Evolutionary conservation across 2,888 invertebrate species (phyloP), one percentile per base, ranked within the genome.

Genomic region (Latrodectus elegans): DNA sequence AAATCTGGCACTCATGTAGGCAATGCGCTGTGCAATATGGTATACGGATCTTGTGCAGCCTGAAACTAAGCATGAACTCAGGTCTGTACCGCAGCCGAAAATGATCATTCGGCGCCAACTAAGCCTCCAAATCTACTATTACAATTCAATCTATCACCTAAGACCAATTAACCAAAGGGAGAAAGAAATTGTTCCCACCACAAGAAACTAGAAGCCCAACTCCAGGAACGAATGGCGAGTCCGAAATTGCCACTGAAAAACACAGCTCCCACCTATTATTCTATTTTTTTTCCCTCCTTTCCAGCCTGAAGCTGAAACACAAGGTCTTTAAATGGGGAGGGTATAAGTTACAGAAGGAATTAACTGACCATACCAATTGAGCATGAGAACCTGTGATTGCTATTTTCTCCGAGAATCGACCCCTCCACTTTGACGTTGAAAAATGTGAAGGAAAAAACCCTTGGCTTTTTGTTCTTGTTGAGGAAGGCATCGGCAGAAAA

Each of bases 131-230:
- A 74, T 80, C 71, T 80, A 55, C 86, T 81, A 87, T 87, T 87
- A 87, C 86, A 87, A 87, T 87, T 87, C 86, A 87, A 87, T 87
- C 86, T 87, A 87, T 87, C 86, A 87, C 86, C 77, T 77, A 65
- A 49, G 26, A 60, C 86, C 72, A 87, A 77, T 87, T 82, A 71
- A 52, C 38, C 75, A 65, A 67, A 49, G 49, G 55, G 68, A 26
- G 60, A 72, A 81, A 77, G 68, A 38, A 38, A 38, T 52, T 60
- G 77, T 86, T 86, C 85, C 85, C 85, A 86, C 85, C 85, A 60
- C 75, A 80, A 38, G 2, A 60, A 38, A 38, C 38, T 38, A 38
- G 38, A 38, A 38, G 38, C 38, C 11, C 60, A 15, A 60, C 60
- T 60, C 9, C 4, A 12, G 60, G n/a, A 60, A 38, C 38, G 49